These are phyloP conservation scores for Lycocorax pyrrhopterus DNA, from an alignment of 2,113 vertebrate genomes.

Conservation along the genomic window DNA sequence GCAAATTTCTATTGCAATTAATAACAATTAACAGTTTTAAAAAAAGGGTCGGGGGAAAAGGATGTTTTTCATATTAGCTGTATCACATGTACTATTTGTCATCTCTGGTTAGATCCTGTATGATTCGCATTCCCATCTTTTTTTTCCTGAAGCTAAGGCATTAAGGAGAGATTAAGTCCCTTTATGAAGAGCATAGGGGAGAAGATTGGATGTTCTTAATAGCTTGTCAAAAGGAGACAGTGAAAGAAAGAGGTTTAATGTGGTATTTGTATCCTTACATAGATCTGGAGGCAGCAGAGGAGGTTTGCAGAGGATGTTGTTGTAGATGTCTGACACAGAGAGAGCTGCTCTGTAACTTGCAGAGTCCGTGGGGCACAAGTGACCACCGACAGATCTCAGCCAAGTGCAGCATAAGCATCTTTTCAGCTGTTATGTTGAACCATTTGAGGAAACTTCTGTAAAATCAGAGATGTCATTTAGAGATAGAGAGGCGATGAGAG, in stretches of 20 bases:
- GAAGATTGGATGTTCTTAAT: slow-evolving; percentile 47
- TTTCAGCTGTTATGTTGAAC: neutral
- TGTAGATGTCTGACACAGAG: neutral
- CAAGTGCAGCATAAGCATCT: neutral
- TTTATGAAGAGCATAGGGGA: slow-evolving; percentile 22
- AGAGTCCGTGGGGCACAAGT: neutral
- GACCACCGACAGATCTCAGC: neutral
- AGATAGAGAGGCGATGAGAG: neutral
- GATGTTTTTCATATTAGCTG: neutral
- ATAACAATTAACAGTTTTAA: slow-evolving; percentile 48
- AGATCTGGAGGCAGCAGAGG: slow-evolving; percentile 1
- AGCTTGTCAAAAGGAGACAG: slow-evolving; percentile 42
- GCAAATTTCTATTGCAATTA: slow-evolving; percentile 56
- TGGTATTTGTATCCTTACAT: slow-evolving; percentile 44
- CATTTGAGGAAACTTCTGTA: neutral
- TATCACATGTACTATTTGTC: neutral
- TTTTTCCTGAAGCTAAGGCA: slow-evolving; percentile 26
- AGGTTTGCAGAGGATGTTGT: neutral
- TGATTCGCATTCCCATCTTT: slow-evolving; percentile 28
- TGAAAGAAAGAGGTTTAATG: slow-evolving; percentile 39
- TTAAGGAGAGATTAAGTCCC: slow-evolving; percentile 44
- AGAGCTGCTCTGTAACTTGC: neutral
- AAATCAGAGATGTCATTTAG: neutral
- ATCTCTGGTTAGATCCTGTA: slow-evolving; percentile 1
- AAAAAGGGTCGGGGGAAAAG: neutral